A percentile compares a stretch with the other conserved stretches of the same genome.
Evolutionary conservation across 2,888 invertebrate genomes (phyloP).

Genomic region (Aspidiotus destructor): DNA sequence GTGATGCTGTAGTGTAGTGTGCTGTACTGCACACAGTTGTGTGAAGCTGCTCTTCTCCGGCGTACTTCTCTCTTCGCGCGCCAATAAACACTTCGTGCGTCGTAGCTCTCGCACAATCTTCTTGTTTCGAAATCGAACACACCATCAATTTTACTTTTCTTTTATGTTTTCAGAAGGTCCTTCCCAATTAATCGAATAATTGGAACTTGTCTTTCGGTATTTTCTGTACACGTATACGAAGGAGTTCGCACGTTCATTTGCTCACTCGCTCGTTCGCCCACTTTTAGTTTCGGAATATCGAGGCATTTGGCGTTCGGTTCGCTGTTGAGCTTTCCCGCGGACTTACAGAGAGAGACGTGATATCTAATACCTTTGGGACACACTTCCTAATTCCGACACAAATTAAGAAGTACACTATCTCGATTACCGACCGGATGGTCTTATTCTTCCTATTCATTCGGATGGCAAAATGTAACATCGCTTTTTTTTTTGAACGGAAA

Average conservation of each 20-base stretch:
- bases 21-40: too few relatives aligned
- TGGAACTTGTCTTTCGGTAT: conserved; percentile 31
- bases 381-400: conserved; percentile 19
- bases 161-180: conserved; percentile 12
- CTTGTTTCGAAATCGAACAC: not conserved
- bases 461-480: not conserved
- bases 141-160: conserved; percentile 10
- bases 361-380: conserved; percentile 28
- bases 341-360: conserved; percentile 20
- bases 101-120: too few relatives aligned
- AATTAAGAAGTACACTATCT: not conserved
- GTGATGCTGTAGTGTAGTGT: not conserved
- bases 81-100: too few relatives aligned
- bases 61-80: too few relatives aligned
- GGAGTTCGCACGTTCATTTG: not conserved
- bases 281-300: too few relatives aligned
- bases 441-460: not conserved
- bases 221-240: conserved; percentile 4
- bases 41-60: too few relatives aligned
- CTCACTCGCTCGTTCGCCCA: too few relatives aligned
- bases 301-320: not conserved
- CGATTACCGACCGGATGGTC: conserved; percentile 6
- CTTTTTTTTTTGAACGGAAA: too few relatives aligned
- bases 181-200: conserved; percentile 33
- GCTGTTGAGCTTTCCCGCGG: not conserved